A percentile compares a stretch with the other conserved stretches of the same genome.
Conservation (phyloP, 92 coral and sea anemone species). For the Diadumene lineata region DNA sequence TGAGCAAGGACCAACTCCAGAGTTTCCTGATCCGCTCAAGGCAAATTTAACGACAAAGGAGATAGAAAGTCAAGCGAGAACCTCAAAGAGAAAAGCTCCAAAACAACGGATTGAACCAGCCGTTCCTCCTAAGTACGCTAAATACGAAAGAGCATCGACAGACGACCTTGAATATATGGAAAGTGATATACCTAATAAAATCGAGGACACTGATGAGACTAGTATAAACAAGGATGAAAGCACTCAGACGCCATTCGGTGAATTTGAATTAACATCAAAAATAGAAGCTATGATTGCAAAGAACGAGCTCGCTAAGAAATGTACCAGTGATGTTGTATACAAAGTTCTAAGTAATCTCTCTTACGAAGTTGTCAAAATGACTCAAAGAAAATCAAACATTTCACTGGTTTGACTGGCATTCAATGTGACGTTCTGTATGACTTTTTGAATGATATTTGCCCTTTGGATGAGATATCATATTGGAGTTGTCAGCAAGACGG, state of each 20-base stretch:
- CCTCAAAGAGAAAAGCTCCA: constrained; percentile 46
- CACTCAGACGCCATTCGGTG: constrained; percentile 32
- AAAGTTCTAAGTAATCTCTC: constrained; percentile 34
- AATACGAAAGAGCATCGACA: background rate
- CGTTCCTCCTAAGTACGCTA: background rate
- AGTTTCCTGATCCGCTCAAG: constrained; percentile 50
- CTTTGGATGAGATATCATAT: constrained; percentile 33
- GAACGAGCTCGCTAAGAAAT: constrained; percentile 21
- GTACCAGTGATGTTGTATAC: background rate
- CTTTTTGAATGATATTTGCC: constrained; percentile 47
- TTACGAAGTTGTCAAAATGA: constrained; percentile 15
- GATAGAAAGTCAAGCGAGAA: constrained; percentile 20
- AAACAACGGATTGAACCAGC: constrained; percentile 2
- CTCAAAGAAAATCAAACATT: constrained; percentile 30
- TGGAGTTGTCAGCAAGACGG: constrained; percentile 17
- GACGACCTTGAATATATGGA: background rate
- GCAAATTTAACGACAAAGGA: constrained; percentile 55
- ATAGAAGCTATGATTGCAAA: constrained; percentile 28
- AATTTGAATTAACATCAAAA: constrained; percentile 26
- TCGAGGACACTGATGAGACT: background rate
- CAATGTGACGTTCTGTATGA: constrained; percentile 40
- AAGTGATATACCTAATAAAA: background rate
- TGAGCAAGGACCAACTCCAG: constrained; percentile 56
- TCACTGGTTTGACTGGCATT: constrained; percentile 49
- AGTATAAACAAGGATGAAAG: constrained; percentile 6